Conservation (phyloP, 1,140 invertebrate genomes). For the Psix sp. region DNA sequence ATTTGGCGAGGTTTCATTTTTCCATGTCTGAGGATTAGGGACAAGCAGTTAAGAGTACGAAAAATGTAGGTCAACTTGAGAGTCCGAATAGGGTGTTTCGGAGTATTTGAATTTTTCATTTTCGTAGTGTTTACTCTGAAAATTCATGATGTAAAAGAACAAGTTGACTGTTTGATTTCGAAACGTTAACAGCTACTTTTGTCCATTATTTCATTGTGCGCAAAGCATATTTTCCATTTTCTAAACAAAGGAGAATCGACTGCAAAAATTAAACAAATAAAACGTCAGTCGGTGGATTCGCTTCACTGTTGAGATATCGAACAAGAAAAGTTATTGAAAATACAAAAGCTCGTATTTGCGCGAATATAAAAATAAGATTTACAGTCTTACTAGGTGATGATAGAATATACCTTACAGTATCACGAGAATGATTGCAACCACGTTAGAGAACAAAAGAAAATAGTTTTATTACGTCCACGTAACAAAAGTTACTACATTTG, state of each 20-base stretch:
- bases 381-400: background rate
- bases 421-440: constrained; percentile 13
- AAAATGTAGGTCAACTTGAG: constrained; percentile 26
- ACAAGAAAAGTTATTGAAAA: no score
- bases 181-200: background rate
- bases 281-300: no score
- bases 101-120: constrained; percentile 23
- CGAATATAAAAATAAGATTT: constrained; percentile 18
- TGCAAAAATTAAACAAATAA: no score
- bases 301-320: no score
- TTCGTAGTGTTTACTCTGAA: constrained; percentile 15
- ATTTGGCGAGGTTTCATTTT: no score
- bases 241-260: no score
- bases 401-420: constrained; percentile 17
- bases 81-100: constrained; percentile 10
- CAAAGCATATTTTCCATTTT: background rate
- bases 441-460: constrained; percentile 24
- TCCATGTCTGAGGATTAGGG: background rate
- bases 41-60: constrained; percentile 1
- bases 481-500: constrained; percentile 19
- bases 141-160: constrained; percentile 15
- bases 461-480: constrained; percentile 18
- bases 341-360: background rate
- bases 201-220: no score
- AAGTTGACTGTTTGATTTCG: no score